Evolutionary conservation across 2,888 invertebrate genomes (phyloP).

Genomic region (Sphaerophoria rueppellii): DNA sequence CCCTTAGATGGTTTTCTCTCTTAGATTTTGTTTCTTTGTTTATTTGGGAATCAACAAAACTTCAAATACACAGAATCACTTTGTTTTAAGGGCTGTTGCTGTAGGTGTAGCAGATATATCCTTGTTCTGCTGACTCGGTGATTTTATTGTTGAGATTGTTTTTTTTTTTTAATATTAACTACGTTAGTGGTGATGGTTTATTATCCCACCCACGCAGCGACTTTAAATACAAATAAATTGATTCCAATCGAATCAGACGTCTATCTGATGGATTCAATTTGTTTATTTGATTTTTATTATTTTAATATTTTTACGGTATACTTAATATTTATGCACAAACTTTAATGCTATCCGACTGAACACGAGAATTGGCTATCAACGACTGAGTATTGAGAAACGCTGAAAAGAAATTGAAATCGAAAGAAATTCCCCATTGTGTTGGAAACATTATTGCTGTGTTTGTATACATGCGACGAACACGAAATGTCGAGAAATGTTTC

Average conservation of each 20-base stretch:
- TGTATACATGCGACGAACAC: background rate
- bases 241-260: slow-evolving; percentile 36
- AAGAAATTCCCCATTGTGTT: slow-evolving; percentile 61
- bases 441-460: slow-evolving; percentile 22
- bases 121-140: slow-evolving; percentile 45
- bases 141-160: slow-evolving; percentile 13
- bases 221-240: slow-evolving; percentile 34
- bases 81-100: background rate
- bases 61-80: background rate
- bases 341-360: slow-evolving; percentile 78
- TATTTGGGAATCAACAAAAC: slow-evolving; percentile 14
- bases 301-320: slow-evolving; percentile 2
- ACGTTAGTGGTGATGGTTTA: slow-evolving; percentile 14
- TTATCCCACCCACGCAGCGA: slow-evolving; percentile 37
- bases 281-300: slow-evolving; percentile 24
- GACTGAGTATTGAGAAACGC: slow-evolving; percentile 77
- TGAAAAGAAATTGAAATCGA: slow-evolving; percentile 59
- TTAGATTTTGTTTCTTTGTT: background rate
- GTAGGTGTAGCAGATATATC: slow-evolving; percentile 53
- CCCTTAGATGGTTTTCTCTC: slow-evolving; percentile 1
- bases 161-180: slow-evolving; percentile 9
- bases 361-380: slow-evolving; percentile 81
- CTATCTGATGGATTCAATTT: slow-evolving; percentile 55
- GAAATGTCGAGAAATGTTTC: slow-evolving; percentile 12
- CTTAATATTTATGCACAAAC: slow-evolving; percentile 23